Percentiles rank a stretch among this genome's conserved stretches.
phyloP scores from a whole-genome alignment of 1,140 invertebrate species.

The Anadara kagoshimensis region DNA sequence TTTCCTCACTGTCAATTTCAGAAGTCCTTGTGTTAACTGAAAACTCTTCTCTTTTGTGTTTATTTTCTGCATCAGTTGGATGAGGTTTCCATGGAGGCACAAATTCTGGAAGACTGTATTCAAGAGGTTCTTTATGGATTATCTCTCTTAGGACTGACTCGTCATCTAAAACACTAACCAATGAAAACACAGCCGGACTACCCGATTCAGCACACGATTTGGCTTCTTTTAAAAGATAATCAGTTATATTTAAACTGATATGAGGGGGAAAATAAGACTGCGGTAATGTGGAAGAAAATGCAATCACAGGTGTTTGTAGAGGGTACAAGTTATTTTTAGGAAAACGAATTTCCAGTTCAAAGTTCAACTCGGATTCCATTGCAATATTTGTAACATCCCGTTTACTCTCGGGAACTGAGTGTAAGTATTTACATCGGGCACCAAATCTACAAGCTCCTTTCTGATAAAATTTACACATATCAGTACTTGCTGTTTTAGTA shows the following conservation, averaged over 20 bases:
- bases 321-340: constrained; percentile 61
- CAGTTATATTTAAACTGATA: constrained; percentile 63
- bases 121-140: constrained; percentile 49
- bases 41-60: neutral
- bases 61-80: neutral
- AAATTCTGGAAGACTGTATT: constrained; percentile 48
- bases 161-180: constrained; percentile 65
- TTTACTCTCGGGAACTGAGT: constrained; percentile 36
- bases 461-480: constrained; percentile 63
- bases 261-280: constrained; percentile 46
- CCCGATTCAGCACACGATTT: constrained; percentile 44
- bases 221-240: constrained; percentile 58
- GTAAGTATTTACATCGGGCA: constrained; percentile 53
- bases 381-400: constrained; percentile 20
- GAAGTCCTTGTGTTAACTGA: neutral
- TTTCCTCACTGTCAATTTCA: neutral
- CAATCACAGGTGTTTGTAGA: constrained; percentile 59
- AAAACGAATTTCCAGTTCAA: constrained; percentile 67
- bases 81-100: constrained; percentile 3
- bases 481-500: constrained; percentile 27
- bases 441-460: constrained; percentile 65
- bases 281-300: constrained; percentile 56
- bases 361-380: constrained; percentile 36
- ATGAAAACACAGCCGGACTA: constrained; percentile 59
- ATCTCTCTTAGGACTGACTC: constrained; percentile 47